Evolutionary conservation across 2,888 invertebrate genomes (phyloP).

Genomic region (Iselma pallidipennis): DNA sequence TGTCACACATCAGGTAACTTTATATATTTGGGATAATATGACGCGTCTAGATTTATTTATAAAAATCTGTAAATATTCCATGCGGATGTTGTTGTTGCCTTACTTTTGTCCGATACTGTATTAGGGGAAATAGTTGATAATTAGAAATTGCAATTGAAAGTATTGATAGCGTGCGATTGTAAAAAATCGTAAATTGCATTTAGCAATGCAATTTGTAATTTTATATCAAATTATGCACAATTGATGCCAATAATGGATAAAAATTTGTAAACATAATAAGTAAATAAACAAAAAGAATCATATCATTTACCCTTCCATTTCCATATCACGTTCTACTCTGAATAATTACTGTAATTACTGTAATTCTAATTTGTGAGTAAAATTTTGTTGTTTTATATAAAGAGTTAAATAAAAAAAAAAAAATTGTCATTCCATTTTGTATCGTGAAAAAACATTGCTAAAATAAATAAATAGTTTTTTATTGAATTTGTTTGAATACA

Average conservation of each 20-base stretch:
- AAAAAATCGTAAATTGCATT: too few relatives aligned
- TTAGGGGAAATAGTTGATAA: background rate
- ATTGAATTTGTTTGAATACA: background rate
- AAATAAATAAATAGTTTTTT: slow-evolving; percentile 26
- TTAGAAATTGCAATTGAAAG: background rate
- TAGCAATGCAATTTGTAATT: too few relatives aligned
- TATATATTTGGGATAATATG: too few relatives aligned
- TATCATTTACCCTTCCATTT: background rate
- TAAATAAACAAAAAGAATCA: background rate
- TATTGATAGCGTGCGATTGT: background rate
- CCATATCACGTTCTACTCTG: slow-evolving; percentile 3
- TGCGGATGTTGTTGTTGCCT: too few relatives aligned
- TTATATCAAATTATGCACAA: background rate
- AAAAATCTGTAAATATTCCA: too few relatives aligned
- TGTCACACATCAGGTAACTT: too few relatives aligned
- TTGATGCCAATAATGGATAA: background rate
- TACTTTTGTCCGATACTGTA: too few relatives aligned
- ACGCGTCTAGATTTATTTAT: too few relatives aligned
- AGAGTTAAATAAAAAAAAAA: slow-evolving; percentile 7
- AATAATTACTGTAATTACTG: background rate
- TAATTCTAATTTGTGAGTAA: background rate
- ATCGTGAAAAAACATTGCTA: slow-evolving; percentile 24
- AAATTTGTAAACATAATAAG: background rate
- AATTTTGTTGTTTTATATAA: background rate
- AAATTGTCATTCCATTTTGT: slow-evolving; percentile 27